Evolutionary conservation across 2,113 vertebrate species (phyloP).

Genomic region (Anhinga anhinga): DNA sequence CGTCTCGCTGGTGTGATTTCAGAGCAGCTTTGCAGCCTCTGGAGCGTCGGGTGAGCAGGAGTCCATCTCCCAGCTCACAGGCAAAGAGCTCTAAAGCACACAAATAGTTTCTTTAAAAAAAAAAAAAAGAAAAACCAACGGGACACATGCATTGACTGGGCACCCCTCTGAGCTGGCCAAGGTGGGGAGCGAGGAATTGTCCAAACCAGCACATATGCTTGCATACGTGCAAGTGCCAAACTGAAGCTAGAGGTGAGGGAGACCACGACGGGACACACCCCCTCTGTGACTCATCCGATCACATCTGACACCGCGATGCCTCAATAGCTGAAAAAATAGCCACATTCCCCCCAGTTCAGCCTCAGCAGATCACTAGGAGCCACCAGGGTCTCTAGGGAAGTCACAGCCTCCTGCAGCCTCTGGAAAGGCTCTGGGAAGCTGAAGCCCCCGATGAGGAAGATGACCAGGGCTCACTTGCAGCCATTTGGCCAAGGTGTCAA

Average conservation of each 20-base stretch:
- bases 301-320: neutral
- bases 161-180: neutral
- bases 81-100: neutral
- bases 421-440: neutral
- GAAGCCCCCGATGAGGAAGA: neutral
- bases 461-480: neutral
- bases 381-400: neutral
- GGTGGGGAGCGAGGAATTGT: neutral
- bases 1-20: neutral
- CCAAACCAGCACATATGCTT: neutral
- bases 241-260: neutral
- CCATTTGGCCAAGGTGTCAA: neutral
- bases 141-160: neutral
- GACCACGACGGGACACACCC: neutral
- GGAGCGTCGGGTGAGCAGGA: neutral
- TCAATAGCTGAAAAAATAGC: neutral
- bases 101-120: neutral
- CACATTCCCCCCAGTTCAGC: neutral
- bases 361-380: neutral
- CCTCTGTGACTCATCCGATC: neutral
- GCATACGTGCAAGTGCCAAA: neutral
- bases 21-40: neutral
- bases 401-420: neutral
- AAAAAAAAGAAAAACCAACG: neutral
- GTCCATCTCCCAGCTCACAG: neutral